Evolutionary conservation across 2,797 vertebrate genomes (phyloP).

Genomic region (Hozukius guyotensis): DNA sequence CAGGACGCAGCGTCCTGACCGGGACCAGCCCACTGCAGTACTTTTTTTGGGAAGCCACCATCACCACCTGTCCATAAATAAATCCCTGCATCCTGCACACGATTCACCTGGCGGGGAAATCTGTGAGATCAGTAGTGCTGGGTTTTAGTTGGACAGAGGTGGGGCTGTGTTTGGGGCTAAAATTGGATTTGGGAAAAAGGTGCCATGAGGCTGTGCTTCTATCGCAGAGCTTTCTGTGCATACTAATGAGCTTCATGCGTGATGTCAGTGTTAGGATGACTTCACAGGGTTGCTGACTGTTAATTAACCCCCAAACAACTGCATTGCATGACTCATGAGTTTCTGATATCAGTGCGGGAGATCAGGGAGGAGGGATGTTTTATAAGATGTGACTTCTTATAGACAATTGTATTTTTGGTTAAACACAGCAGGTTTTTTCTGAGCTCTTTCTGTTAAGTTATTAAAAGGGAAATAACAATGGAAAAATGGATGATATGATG

Average conservation of each 20-base stretch:
- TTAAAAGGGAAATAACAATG: background rate
- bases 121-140: constrained; percentile 1
- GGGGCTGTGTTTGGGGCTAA: constrained; percentile 11
- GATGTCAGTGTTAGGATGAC: constrained; percentile 33
- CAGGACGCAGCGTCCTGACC: constrained; percentile 36
- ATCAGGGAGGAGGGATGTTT: background rate
- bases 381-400: background rate
- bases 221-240: constrained; percentile 9
- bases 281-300: constrained; percentile 4
- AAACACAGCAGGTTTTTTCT: background rate
- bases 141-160: background rate
- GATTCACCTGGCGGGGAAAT: constrained; percentile 23
- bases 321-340: constrained; percentile 48
- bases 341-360: background rate
- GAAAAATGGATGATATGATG: too few relatives aligned
- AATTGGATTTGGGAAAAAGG: background rate
- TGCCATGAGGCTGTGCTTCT: background rate
- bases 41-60: constrained; percentile 50
- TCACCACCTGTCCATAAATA: constrained; percentile 57
- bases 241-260: constrained; percentile 20
- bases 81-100: constrained; percentile 7
- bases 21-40: constrained; percentile 84
- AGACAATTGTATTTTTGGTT: background rate
- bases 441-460: background rate
- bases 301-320: constrained; percentile 7